Base-by-base conservation (phyloP, 1,140 invertebrate genomes). In the Lepidurus packardi region DNA sequence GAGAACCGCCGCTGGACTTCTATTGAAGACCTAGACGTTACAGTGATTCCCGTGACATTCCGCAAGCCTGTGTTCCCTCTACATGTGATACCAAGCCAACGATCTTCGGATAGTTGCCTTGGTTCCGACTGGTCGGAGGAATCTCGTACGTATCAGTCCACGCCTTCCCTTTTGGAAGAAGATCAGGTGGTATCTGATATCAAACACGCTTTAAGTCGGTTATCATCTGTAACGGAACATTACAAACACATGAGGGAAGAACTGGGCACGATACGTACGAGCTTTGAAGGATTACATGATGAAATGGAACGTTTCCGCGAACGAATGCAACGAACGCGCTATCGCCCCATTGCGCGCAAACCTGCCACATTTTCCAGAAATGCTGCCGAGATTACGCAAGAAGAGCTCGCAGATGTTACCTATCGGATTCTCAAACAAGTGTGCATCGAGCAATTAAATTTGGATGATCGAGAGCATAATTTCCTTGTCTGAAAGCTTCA, bases 401-500 rank as follows among this genome's bases (percentile, higher is more conserved):
- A 65, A 21, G 53, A 13, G 1, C 9, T 65, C 8, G 53, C 53
- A 21, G 53, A 65, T 65, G 53, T 65, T 65, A 65, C 53, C 21
- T 65, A 65, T 65, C 8, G 21, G 21, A 65, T 65, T 65, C 53
- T 65, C 53, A 65, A 65, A 16, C 53, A 65, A 65, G 53, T 65
- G 10, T 65, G 53, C 13, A 21, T 21, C 53, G 16, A 65, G 21
- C 53, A 65, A 65, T 65, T 65, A 65, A 65, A 65, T 21, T 16
- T 65, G 3, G 53, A 65, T 21, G 53, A 21, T 9, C 53, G 53
- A 21, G 53, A 65, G 21, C 53, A 65, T 9, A 65, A 65, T 3
- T 65, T 65, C 13, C 53, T 65, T 13, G 53, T 65, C 53, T 65
- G 53, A 65, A 65, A 21, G 21, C 21, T 65, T n/a, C 13, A n/a